Evolutionary conservation across 1,140 invertebrate genomes (phyloP), one percentile per base, ranked within the genome.

Genomic region (Copidosoma floridanum): DNA sequence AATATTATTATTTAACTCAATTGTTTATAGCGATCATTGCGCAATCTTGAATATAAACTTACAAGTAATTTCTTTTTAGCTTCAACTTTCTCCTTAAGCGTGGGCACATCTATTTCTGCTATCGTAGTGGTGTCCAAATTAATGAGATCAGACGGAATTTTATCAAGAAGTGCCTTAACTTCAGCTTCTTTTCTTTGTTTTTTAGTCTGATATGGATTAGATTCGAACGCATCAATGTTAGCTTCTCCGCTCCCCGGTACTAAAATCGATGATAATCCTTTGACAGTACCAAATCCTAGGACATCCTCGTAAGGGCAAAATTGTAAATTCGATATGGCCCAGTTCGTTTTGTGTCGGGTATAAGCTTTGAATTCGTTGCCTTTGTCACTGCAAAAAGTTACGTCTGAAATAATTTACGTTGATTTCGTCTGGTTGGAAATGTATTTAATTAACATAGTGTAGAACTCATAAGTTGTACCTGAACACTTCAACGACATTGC

Each of bases 271-370:
- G 88, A 85, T 68, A 97, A 96, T 26, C 96, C 96, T 57, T 81
- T 82, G 1, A 79, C 79, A 54, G 93, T 94, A 3, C 89, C 89
- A 21, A 98, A 84, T 46, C 97, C 98, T n/a, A 99, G 79, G 2
- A 98, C 88, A 83, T 99, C 98, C 83, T 99, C 98, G 82, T 89
- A 99, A 0, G 96, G 94, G 82, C 96, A 98, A 81, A 98, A 99
- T 66, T 89, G 85, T 55, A 98, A 76, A 21, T 65, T 65, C 2
- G 70, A 63, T 0, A 76, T 53, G 8, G 37, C 51, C 69, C 76
- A 72, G 18, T 71, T 67, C 6, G 66, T 85, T 65, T 84, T 85
- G 71, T 99, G 93, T 16, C 86, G 84, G 57, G 98, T 73, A 79
- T 98, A 99, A 6, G 94, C 86, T 53, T 84, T 82, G 0, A 84